Conservation (phyloP, 2,113 vertebrate genomes). For the Athene noctua region DNA sequence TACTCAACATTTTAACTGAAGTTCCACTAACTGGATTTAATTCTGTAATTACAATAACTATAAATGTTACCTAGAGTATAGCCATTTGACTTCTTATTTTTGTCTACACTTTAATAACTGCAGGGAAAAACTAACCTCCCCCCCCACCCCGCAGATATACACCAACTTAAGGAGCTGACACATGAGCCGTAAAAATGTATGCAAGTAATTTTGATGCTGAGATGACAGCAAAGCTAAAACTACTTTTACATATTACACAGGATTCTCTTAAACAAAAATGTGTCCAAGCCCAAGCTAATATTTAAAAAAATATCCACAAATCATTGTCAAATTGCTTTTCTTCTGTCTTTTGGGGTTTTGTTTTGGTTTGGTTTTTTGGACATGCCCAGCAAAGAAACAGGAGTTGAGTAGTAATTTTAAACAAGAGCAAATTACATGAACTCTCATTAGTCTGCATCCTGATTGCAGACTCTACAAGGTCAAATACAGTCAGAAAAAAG, state of each 20-base stretch:
- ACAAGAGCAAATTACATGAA: background rate
- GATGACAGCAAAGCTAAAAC: background rate
- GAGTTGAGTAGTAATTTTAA: background rate
- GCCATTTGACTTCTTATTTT: background rate
- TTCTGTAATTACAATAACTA: background rate
- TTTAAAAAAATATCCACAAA: background rate
- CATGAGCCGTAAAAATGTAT: background rate
- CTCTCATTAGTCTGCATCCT: background rate
- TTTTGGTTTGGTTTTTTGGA: background rate
- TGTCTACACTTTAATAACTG: background rate
- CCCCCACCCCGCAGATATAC: background rate
- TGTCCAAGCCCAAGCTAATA: background rate
- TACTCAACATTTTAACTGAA: background rate
- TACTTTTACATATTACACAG: background rate
- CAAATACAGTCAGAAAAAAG: background rate
- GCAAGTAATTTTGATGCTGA: background rate
- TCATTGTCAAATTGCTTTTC: background rate
- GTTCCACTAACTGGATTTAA: background rate
- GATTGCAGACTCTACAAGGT: background rate
- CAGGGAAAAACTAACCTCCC: background rate
- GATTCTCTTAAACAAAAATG: background rate
- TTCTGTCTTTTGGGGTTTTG: background rate
- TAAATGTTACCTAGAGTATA: background rate
- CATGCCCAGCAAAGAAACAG: background rate
- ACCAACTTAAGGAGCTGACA: background rate